These are phyloP conservation scores for Mactromeris polynyma DNA, from an alignment of 2,888 invertebrate species.

Conservation along the genomic window DNA sequence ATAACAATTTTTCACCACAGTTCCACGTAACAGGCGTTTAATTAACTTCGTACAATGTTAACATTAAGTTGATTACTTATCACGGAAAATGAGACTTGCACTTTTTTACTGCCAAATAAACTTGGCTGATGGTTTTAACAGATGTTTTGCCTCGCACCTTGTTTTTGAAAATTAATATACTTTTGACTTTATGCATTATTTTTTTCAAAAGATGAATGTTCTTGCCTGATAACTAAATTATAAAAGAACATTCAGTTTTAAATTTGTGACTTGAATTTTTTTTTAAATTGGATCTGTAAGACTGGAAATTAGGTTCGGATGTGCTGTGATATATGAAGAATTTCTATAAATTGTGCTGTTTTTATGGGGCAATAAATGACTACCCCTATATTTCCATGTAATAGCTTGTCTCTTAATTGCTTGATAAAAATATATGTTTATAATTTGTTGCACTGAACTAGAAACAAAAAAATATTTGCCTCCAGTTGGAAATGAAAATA, in stretches of 20 bases:
- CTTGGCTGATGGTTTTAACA: constrained; percentile 45
- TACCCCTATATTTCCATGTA: background rate
- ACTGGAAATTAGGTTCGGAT: background rate
- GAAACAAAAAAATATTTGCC: background rate
- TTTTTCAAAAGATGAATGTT: background rate
- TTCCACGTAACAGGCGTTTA: constrained; percentile 19
- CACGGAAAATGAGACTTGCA: constrained; percentile 28
- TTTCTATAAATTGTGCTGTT: background rate
- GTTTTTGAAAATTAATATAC: constrained; percentile 44
- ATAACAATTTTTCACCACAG: constrained; percentile 31
- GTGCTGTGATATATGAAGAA: background rate
- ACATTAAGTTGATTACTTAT: constrained; percentile 25
- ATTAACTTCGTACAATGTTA: constrained; percentile 13
- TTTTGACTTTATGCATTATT: background rate
- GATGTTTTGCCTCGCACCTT: constrained; percentile 43
- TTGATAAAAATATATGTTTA: background rate
- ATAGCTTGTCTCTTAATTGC: background rate
- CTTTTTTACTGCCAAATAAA: constrained; percentile 27
- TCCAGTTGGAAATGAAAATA: background rate
- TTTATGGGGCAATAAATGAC: background rate
- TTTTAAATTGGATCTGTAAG: no score
- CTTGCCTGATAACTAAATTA: background rate
- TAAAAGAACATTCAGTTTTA: no score
- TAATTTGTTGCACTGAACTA: background rate
- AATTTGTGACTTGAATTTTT: no score